Evolutionary conservation across 2,797 vertebrate genomes (phyloP), one percentile per base, ranked within the genome.

Genomic region (Cyclura pinguis): DNA sequence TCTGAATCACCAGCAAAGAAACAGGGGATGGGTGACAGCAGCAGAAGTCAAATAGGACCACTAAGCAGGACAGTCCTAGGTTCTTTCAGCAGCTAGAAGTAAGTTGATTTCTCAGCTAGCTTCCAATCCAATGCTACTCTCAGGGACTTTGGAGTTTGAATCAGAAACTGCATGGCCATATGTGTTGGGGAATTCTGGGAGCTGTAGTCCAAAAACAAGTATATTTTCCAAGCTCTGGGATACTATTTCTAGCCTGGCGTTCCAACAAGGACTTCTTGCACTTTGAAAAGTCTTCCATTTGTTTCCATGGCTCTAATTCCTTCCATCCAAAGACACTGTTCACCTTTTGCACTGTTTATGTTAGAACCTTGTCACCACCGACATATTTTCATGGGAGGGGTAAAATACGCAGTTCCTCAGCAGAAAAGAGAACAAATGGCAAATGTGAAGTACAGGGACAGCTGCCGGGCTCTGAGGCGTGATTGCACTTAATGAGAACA

Each of bases 381-480:
- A 69, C 67, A 16, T 22, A 57, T 84, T 84, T 50, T 50, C 73
- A 59, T 57, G 77, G 35, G 55, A 2, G 3, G 20, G 22, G 8
- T n/a, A 22, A 94, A 95, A 12, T 55, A 22, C 3, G 95, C 0
- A 0, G 92, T 22, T 12, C 29, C 88, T 93, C 91, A 80, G 90
- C 83, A 90, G 91, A 92, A 94, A 89, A 84, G 80, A 24, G 91
- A 93, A 95, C 91, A 92, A 86, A 95, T 91, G 88, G 93, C 93
- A 92, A 92, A 96, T 94, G 94, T 93, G 90, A 87, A 77, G 18
- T 78, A 32, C 35, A 72, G 89, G 91, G 96, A 94, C 92, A 94
- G 87, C 92, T 0, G 0, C 67, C 93, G 91, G 67, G 67, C 86
- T 91, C 89, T 91, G 92, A 32, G 59, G 74, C 86, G 90, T 89